Evolutionary conservation across 2,888 invertebrate species (phyloP), one percentile per base, ranked within the genome.

Genomic region (Lasioglossum pauxillum): DNA sequence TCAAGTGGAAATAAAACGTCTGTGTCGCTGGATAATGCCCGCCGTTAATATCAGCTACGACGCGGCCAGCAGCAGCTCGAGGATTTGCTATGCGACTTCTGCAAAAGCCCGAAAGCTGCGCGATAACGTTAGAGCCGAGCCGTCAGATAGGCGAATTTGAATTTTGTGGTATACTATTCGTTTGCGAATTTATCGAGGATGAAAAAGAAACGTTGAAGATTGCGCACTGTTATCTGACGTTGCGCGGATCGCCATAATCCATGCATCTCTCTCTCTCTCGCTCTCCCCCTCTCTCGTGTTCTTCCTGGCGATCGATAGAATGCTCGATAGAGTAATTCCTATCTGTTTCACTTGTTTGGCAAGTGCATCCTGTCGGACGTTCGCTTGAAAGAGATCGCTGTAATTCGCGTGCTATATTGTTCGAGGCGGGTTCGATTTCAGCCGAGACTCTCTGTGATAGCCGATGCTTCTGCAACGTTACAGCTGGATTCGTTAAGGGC

Each of bases 1-100:
- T 85, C 85, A 75, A 80, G 85, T 85, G 82, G 81, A 85, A 86
- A 81, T 85, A 85, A 85, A 86, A 78, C 80, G 86, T 85, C 85
- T 74, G 75, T 60, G 73, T 72, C 74, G 77, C 60, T 78, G 69
- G 80, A 81, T 85, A 81, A 85, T 75, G 69, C 46, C 72, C 31
- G 77, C 81, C 72, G 81, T 84, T 80, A 84, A 80, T 84, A 84
- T 77, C 38, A 71, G 53, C 67, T 60, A 79, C 72, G 78, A 67
- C 69, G 60, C 23, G 49, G n/a, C 64, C 64, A 72, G 53, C 64
- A 60, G 71, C n/a, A 57, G 79, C 60, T 64, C 79, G 41, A 75
- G 53, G 64, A 84, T 84, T 78, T 83, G 78, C 72, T 44, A 53
- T 49, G 60, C 71, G 75, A 78, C 75, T 83, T 69, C 46, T 79